Evolutionary conservation across 2,113 vertebrate genomes (phyloP).

Genomic region (Lota lota): DNA sequence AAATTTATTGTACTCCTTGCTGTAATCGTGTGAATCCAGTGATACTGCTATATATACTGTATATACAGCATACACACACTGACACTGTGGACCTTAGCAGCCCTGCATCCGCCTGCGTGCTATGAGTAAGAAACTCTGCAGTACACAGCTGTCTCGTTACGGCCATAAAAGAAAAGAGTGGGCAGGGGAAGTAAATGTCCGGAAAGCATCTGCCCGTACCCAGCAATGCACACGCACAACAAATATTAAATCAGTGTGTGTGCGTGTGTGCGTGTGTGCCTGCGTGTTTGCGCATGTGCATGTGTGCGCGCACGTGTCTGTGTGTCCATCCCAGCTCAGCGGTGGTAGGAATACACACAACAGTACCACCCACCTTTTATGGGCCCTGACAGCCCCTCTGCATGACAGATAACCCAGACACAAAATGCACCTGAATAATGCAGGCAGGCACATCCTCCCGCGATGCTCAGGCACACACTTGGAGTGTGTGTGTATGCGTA

Average conservation of each 20-base stretch:
- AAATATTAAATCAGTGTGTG: too few relatives aligned
- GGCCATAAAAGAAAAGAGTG: not conserved
- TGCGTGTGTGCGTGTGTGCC: too few relatives aligned
- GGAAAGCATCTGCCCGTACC: constrained; percentile 21
- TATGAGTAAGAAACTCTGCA: too few relatives aligned
- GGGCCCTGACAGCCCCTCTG: constrained; percentile 52
- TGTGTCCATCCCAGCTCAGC: constrained; percentile 61
- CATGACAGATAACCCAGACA: constrained; percentile 67
- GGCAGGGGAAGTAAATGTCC: not conserved
- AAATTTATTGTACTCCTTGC: too few relatives aligned
- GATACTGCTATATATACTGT: too few relatives aligned
- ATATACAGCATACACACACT: not conserved
- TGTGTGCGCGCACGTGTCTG: constrained; percentile 6
- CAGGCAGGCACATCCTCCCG: constrained; percentile 28
- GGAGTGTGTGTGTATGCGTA: too few relatives aligned
- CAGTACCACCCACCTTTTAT: constrained; percentile 63
- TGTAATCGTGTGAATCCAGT: too few relatives aligned
- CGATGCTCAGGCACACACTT: constrained; percentile 1
- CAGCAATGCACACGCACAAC: constrained; percentile 1
- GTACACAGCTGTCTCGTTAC: too few relatives aligned
- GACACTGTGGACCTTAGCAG: too few relatives aligned
- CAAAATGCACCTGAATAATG: constrained; percentile 70
- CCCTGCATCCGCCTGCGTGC: too few relatives aligned
- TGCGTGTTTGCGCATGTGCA: too few relatives aligned
- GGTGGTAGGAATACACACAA: constrained; percentile 31